A percentile compares a stretch with the other conserved stretches of the same genome.
These are phyloP conservation scores for Noturus placidus DNA, from an alignment of 2,113 vertebrate genomes.

Conservation along the genomic window DNA sequence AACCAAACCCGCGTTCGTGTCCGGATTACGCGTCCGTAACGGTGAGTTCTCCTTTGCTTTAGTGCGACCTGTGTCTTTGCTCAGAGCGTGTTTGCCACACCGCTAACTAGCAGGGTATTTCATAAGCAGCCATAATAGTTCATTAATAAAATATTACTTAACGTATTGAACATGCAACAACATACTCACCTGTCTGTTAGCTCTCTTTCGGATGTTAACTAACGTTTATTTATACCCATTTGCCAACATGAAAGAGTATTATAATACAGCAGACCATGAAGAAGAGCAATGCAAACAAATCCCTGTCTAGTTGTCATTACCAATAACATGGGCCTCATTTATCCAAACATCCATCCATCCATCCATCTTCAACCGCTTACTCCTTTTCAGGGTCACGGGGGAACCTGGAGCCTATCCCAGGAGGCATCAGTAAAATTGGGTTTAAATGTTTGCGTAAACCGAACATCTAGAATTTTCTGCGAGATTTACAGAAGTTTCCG, in stretches of 20 bases:
- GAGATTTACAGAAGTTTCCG: background rate
- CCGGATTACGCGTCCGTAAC: conserved; percentile 65
- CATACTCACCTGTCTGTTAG: background rate
- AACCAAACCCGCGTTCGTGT: conserved; percentile 29
- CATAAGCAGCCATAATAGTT: background rate
- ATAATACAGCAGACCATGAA: background rate
- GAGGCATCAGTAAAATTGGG: background rate
- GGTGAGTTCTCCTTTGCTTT: conserved; percentile 54
- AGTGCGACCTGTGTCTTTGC: background rate
- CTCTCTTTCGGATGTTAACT: background rate
- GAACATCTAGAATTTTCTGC: background rate
- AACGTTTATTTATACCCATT: background rate
- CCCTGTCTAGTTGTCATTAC: background rate
- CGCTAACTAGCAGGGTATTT: background rate
- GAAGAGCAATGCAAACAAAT: background rate
- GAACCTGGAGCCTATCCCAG: too few species aligned
- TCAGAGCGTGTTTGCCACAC: background rate
- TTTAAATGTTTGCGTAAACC: background rate
- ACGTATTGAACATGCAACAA: background rate
- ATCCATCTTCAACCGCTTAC: too few species aligned
- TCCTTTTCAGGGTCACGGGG: too few species aligned
- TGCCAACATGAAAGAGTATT: too few species aligned
- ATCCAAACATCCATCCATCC: background rate
- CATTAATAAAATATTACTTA: too few species aligned
- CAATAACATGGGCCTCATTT: background rate